These are phyloP conservation scores for Peromyscus californicus DNA, from an alignment of 2,113 vertebrate genomes.

Conservation along the genomic window DNA sequence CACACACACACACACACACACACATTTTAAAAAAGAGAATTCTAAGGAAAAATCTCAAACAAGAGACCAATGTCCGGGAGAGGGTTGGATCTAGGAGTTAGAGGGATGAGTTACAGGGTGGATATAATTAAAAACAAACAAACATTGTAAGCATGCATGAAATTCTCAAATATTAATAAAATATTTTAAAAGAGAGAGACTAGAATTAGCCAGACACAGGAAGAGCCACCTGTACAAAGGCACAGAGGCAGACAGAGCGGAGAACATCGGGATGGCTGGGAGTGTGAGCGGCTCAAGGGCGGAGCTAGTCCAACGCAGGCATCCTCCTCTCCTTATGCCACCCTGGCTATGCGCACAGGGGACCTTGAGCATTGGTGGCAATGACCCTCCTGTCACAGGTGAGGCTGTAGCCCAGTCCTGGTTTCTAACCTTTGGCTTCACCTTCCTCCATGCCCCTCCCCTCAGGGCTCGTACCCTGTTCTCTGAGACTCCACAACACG, in stretches of 20 bases:
- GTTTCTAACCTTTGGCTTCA: background rate
- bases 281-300: accelerated
- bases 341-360: accelerated
- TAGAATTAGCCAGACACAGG: background rate
- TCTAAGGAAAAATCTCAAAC: background rate
- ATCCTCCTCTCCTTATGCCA: background rate
- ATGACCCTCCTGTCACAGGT: too few relatives aligned
- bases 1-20: background rate
- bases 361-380: background rate
- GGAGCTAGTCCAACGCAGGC: accelerated
- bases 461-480: background rate
- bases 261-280: too few relatives aligned
- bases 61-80: background rate
- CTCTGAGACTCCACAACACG: background rate
- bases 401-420: background rate
- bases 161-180: background rate
- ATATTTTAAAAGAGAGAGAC: background rate
- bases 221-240: background rate
- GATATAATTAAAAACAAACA: background rate
- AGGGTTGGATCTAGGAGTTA: background rate
- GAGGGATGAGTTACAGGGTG: too few relatives aligned
- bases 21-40: background rate
- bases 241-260: background rate
- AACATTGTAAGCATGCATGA: background rate
- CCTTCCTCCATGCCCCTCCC: accelerated